These are phyloP conservation scores for Gymnopithys bicolor DNA, from an alignment of 2,797 vertebrate species.

Conservation along the genomic window DNA sequence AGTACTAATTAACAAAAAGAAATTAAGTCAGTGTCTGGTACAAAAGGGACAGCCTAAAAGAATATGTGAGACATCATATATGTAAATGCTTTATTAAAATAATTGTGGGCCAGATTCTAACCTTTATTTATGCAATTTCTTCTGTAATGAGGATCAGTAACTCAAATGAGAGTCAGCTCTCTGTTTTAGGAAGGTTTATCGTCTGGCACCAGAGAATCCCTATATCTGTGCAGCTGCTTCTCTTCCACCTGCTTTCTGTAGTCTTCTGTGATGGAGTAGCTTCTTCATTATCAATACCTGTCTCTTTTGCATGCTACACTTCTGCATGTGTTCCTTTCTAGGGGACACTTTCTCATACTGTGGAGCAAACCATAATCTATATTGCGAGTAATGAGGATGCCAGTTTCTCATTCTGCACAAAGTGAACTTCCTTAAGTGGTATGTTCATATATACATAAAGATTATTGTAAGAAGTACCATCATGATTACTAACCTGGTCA, in stretches of 20 bases:
- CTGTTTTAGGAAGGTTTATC: not conserved
- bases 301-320: not conserved
- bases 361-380: not conserved
- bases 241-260: not conserved
- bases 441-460: not conserved
- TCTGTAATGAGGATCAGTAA: not conserved
- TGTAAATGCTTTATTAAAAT: not conserved
- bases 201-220: not conserved
- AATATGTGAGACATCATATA: not conserved
- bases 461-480: not conserved
- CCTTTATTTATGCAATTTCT: not conserved
- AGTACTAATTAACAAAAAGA: constrained; percentile 15
- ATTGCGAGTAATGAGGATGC: not conserved
- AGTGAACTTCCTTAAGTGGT: not conserved
- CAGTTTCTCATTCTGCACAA: not conserved
- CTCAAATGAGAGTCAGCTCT: not conserved
- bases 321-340: not conserved
- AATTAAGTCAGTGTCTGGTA: not conserved
- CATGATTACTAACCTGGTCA: not conserved
- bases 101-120: not conserved
- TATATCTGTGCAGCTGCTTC: not conserved
- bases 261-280: not conserved
- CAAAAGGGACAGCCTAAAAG: not conserved
- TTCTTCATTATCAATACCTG: not conserved
- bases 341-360: not conserved